Evolutionary conservation across 1,140 invertebrate genomes (phyloP).

Genomic region (Eumeta japonica): DNA sequence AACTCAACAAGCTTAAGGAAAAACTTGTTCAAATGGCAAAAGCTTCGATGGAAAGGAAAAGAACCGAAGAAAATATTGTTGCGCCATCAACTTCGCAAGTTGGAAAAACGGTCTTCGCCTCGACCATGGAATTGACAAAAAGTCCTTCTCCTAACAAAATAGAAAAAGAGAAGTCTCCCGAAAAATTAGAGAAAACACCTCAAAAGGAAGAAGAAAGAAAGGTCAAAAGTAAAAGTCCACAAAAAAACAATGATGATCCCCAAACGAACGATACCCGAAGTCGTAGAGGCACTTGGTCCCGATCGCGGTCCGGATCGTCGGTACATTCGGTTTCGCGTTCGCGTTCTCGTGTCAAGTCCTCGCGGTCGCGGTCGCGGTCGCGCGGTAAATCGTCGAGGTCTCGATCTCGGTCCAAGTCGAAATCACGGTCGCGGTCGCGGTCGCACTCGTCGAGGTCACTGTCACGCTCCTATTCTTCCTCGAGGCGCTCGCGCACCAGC

Average conservation of each 20-base stretch:
- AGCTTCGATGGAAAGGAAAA: constrained; percentile 33
- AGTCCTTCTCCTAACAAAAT: constrained; percentile 9
- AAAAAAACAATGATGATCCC: too few species aligned
- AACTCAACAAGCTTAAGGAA: constrained; percentile 59
- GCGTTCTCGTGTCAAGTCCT: constrained; percentile 35
- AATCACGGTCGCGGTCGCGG: constrained; percentile 55
- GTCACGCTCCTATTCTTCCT: constrained; percentile 47
- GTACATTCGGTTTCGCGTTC: constrained; percentile 31
- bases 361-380: constrained; percentile 18
- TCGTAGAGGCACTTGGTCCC: constrained; percentile 1
- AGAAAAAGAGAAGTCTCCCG: constrained; percentile 11
- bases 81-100: constrained; percentile 32
- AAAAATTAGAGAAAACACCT: constrained; percentile 22
- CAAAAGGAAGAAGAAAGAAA: constrained; percentile 9
- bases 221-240: constrained; percentile 21
- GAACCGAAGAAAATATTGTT: constrained; percentile 21
- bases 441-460: constrained; percentile 38
- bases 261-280: background rate
- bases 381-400: constrained; percentile 27
- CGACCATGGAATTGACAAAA: constrained; percentile 7
- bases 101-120: constrained; percentile 7
- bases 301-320: background rate
- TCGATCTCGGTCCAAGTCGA: constrained; percentile 40
- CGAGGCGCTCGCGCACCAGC: constrained; percentile 45
- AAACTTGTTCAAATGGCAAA: constrained; percentile 43